Evolutionary conservation across 2,888 invertebrate genomes (phyloP).

Genomic region (Tetheella fluctuosa): DNA sequence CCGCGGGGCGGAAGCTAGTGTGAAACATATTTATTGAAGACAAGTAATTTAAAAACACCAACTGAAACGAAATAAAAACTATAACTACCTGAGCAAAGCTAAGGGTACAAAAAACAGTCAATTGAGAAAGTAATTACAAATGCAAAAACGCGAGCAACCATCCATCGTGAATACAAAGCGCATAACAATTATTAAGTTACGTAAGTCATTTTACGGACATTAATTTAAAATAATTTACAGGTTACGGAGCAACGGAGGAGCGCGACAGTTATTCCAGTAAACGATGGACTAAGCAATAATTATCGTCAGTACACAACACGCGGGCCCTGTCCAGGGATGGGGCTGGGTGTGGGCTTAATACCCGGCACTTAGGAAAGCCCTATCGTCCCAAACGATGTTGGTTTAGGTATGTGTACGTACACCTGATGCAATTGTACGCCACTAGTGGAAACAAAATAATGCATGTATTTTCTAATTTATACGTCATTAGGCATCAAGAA

Average conservation of each 20-base stretch:
- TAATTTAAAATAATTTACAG: no score
- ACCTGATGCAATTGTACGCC: conserved; percentile 35
- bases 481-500: not conserved
- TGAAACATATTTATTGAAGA: no score
- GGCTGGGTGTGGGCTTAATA: conserved; percentile 22
- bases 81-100: no score
- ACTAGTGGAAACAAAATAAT: conserved; percentile 2
- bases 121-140: not conserved
- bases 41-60: no score
- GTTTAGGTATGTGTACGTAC: conserved; percentile 39
- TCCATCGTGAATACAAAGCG: not conserved
- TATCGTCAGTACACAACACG: conserved; percentile 36
- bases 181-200: not conserved
- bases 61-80: no score
- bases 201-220: not conserved
- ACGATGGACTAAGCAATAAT: conserved; percentile 31
- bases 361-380: conserved; percentile 26
- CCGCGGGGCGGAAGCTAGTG: no score
- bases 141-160: not conserved
- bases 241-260: no score
- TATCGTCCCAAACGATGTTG: conserved; percentile 32
- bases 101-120: not conserved
- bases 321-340: conserved; percentile 7
- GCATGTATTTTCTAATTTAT: conserved; percentile 1
- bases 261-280: conserved; percentile 7